Base-by-base conservation (phyloP, 1,140 invertebrate genomes). In the Zophobas atratus region DNA sequence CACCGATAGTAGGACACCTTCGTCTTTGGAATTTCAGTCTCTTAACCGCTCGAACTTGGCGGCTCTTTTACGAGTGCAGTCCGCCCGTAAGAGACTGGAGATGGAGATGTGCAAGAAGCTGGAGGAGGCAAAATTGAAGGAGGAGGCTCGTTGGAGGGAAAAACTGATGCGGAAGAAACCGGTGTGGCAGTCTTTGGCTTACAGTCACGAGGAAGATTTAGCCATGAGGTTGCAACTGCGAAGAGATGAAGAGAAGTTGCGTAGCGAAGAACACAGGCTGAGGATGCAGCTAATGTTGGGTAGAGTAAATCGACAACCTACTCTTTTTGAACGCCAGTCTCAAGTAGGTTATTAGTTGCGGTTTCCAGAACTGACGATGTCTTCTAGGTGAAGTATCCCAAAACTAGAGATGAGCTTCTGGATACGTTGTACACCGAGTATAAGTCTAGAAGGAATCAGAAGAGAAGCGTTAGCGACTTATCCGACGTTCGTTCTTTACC, bases 231-330 rank as follows among this genome's bases (percentile, higher is more conserved):
- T 91, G 32, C 90, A 91, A 79, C 88, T 92, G 43, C 87, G 92
- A 6, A 89, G 89, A 55, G 91, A 92, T 48, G 92, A 93, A 84
- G 92, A 93, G 53, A 87, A 89, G 79, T 88, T 92, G 80, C 88
- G 91, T 76, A 88, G 89, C 4, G 91, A 93, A 79, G 90, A 92
- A 82, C 91, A 92, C 86, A 87, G 89, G 2, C 86, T 92, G 38
- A 90, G 92, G 79, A 94, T 94, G 92, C 90, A 93, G 84, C 82
- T 91, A 75, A 94, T 94, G 92, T 86, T 92, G 70, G 89, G 91
- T 60, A 88, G 92, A 76, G 92, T 94, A 0, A 90, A 91, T 57
- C 88, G 89, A 79, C 92, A 93, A 81, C 92, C 92, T 0, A 90
- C 92, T 72, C 87, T 93, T 6, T 94, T 93, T 80, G 92, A 93